Evolutionary conservation across 2,113 vertebrate genomes (phyloP), one percentile per base, ranked within the genome.

Genomic region (Pimephales promelas): DNA sequence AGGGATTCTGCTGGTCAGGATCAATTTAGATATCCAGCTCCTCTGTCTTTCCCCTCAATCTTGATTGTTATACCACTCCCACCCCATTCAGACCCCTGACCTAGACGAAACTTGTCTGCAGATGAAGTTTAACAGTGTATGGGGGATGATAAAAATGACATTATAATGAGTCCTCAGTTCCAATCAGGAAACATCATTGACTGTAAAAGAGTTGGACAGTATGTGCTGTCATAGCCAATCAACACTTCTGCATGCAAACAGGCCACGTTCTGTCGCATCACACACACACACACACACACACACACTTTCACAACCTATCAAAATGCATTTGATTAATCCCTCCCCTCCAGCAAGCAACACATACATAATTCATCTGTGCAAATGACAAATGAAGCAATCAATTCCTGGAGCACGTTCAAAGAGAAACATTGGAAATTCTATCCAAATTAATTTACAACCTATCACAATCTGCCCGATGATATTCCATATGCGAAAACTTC

Each of bases 301-400:
- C 70, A 74, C 26, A 59, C 36, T 68, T 8, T 66, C 45, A 66
- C 36, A 73, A 26, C 31, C 40, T 70, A 49, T 78, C 83, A 79
- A 86, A 78, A 83, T 22, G 45, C 16, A 72, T 71, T 68, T 92
- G 91, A 94, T 93, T 90, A 92, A 90, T 93, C 90, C 87, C 87
- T 87, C 77, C 56, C 85, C 89, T 80, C 62, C 31, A 84, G 89
- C 91, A 90, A 88, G 72, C 10, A 81, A 86, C 82, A 89, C 89
- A 93, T 93, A 88, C 92, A 94, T 93, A 92, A 92, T 93, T 92
- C 88, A 94, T 92, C 90, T 88, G 90, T 87, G 86, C 86, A 89
- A 91, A 89, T 92, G 92, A 93, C 90, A 92, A 92, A 93, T 89
- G 90, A 91, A 90, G 90, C 91, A 91, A 93, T 93, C 90, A 92